Evolutionary conservation across 2,113 vertebrate species (phyloP).

Genomic region (Callithrix jacchus): DNA sequence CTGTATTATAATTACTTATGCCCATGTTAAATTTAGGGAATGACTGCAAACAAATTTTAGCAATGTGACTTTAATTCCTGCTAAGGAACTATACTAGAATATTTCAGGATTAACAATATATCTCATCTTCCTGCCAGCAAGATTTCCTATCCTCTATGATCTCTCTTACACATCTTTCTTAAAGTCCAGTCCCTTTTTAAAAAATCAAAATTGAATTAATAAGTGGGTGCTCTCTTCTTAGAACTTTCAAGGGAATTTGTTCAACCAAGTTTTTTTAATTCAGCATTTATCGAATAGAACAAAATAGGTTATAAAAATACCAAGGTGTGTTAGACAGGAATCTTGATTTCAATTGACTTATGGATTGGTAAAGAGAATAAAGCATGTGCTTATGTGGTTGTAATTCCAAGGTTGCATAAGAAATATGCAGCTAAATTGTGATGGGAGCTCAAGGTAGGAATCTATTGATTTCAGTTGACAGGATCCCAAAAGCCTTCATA

Average conservation of each 20-base stretch:
- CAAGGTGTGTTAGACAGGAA: neutral
- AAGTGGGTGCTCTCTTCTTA: neutral
- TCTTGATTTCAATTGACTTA: neutral
- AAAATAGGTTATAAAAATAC: neutral
- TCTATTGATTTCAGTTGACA: conserved; percentile 2
- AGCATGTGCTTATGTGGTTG: neutral
- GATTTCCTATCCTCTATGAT: neutral
- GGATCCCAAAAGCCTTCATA: neutral
- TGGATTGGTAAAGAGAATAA: neutral
- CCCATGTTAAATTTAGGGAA: neutral
- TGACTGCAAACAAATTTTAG: neutral
- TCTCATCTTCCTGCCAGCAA: neutral
- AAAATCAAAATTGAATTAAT: neutral
- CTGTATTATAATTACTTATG: neutral
- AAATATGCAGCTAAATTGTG: neutral
- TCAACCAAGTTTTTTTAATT: neutral
- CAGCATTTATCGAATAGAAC: neutral
- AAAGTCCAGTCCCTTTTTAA: neutral
- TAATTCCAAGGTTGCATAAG: neutral
- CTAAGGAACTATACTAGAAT: neutral
- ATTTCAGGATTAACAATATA: conserved; percentile 27
- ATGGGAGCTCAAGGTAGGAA: neutral
- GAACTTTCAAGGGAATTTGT: neutral
- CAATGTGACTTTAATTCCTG: neutral
- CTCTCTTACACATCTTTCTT: neutral